Evolutionary conservation across 2,888 invertebrate species (phyloP).

Genomic region (Eledona agricola): DNA sequence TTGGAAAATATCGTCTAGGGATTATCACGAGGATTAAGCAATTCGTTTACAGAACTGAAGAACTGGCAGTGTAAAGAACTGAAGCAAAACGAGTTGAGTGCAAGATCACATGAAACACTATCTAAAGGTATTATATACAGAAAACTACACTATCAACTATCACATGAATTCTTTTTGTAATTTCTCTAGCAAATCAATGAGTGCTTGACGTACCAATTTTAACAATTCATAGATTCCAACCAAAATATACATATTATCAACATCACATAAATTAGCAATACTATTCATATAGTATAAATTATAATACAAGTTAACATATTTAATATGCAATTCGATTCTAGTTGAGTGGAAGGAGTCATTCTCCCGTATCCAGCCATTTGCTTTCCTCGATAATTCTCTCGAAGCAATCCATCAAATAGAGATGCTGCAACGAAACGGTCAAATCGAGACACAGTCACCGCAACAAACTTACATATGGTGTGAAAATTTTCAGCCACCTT

Average conservation of each 20-base stretch:
- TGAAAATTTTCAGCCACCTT: constrained; percentile 86
- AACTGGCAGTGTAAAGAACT: constrained; percentile 19
- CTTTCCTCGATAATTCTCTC: constrained; percentile 94
- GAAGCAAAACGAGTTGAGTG: constrained; percentile 7
- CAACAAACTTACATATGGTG: constrained; percentile 79
- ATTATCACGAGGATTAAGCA: too few relatives aligned
- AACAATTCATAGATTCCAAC: constrained; percentile 24
- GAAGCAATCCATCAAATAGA: constrained; percentile 93
- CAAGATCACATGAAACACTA: constrained; percentile 31
- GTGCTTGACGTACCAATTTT: too few relatives aligned
- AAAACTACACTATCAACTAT: constrained; percentile 33
- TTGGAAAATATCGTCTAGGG: constrained; percentile 4
- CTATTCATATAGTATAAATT: constrained; percentile 35
- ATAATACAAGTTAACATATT: constrained; percentile 37
- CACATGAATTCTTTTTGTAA: constrained; percentile 36
- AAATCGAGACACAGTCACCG: constrained; percentile 54
- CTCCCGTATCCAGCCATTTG: constrained; percentile 84
- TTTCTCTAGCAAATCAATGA: constrained; percentile 23
- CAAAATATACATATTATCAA: constrained; percentile 29
- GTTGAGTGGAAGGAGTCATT: constrained; percentile 65
- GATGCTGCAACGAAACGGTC: constrained; percentile 71
- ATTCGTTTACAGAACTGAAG: too few relatives aligned
- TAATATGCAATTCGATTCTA: constrained; percentile 32
- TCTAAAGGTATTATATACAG: constrained; percentile 32
- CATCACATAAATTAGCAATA: constrained; percentile 37